These are phyloP conservation scores for Ormyrus pomaceus DNA, from an alignment of 2,888 invertebrate species.

Conservation along the genomic window DNA sequence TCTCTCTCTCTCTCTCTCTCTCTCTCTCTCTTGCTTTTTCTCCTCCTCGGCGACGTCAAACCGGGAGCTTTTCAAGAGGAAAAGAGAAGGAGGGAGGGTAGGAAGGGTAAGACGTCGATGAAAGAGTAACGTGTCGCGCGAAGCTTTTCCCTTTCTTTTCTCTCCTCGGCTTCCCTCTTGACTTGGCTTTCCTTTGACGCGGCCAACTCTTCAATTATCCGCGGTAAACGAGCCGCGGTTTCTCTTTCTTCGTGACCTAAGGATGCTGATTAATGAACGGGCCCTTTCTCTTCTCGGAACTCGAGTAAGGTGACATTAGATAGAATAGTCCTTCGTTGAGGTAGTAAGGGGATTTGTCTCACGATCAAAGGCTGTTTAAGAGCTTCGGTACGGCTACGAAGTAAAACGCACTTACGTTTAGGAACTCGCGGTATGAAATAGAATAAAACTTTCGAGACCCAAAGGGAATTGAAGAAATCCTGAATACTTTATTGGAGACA, in stretches of 20 bases:
- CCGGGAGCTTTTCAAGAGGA: too few species aligned
- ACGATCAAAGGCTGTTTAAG: background rate
- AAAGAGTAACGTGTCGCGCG: too few species aligned
- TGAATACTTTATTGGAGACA: too few species aligned
- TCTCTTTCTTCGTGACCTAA: conserved; percentile 8
- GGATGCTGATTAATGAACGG: conserved; percentile 26
- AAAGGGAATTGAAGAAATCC: too few species aligned
- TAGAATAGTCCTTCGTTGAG: background rate
- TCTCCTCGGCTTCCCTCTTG: background rate
- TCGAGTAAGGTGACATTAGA: background rate
- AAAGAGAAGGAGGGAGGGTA: background rate
- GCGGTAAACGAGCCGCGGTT: conserved; percentile 30
- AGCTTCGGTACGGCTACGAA: background rate
- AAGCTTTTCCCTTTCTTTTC: background rate
- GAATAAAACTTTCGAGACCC: too few species aligned
- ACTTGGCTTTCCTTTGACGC: conserved; percentile 28
- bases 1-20: background rate
- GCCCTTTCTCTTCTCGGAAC: background rate
- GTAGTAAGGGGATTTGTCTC: too few species aligned
- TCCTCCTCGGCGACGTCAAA: background rate
- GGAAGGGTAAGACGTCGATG: background rate
- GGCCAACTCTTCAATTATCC: conserved; percentile 48
- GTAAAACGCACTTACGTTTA: too few species aligned
- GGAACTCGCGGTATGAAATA: too few species aligned
- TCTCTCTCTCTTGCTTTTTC: background rate